Evolutionary conservation across 2,888 invertebrate species (phyloP), one percentile per base, ranked within the genome.

Genomic region (Zhuqinia jingwanae): DNA sequence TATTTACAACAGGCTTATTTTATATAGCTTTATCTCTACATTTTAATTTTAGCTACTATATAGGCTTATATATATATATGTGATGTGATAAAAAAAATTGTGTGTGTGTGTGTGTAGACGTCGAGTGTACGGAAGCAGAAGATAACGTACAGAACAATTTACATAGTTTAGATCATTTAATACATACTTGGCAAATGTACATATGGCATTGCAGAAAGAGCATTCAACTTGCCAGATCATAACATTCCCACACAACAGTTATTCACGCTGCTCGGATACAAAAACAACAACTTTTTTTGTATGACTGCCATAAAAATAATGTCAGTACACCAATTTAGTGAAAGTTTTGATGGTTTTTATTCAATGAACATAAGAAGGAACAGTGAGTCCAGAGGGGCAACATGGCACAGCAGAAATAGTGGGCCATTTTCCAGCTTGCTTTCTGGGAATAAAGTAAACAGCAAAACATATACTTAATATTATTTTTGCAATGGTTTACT

Each of bases 221-320:
- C 82, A 75, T 82, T 82, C 82, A 73, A 82, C 75, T 75, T 82
- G 75, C 82, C 75, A 82, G 63, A 36, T 70, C 75, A 25, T 75
- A 42, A 63, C 47, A 27, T 73, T 65, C 27, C 68, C 47, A 36
- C 36, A 36, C 3, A 36, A 36, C 53, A 53, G 15, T 82, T 75
- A 47, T 75, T 63, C 60, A 63, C 63, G 45, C 50, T 73, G n/a
- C 60, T 27, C 27, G 3, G 50, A 50, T 27, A 53, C 22, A 30
- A 53, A 53, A n/a, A n/a, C n/a, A n/a, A n/a, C n/a, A n/a, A 75
- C 2, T 13, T 22, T 58, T 68, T 68, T 68, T 13, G 22, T 47
- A 45, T 45, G 22, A 22, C 68, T 25, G 2, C 45, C 68, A 68
- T 68, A 68, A 68, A 45, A 45, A 17, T 42, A 42, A 42, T 68